Base-by-base conservation (phyloP, 2,888 invertebrate species). In the Ecliptopera silaceata region DNA sequence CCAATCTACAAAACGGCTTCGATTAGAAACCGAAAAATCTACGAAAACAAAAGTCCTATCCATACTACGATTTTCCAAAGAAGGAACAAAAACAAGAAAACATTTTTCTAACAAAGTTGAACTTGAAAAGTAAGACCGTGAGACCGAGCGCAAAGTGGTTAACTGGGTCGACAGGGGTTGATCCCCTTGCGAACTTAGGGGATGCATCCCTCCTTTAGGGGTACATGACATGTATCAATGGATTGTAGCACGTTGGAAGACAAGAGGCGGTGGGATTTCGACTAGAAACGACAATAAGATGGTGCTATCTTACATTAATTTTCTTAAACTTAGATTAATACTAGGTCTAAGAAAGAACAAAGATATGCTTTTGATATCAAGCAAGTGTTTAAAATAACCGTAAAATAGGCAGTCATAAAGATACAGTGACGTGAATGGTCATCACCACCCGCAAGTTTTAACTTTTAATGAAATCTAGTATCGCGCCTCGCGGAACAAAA, bases 401-500 rank as follows among this genome's bases (percentile, higher is more conserved):
- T 26, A 17, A 39, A 39, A 44, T n/a, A n/a, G 1, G 12, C n/a
- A 5, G 2, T 52, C 52, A 41, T 45, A 53, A 45, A 53, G 44
- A 41, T 49, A 49, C 41, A 41, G 45, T 41, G 54, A 38, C 15
- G 41, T n/a, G 50, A 29, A 26, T 44, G 48, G 36, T 57, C 47
- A 54, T 38, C 38, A 54, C 53, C 34, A 48, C 46, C 52, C 29
- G 31, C 56, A 22, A 59, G 59, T 53, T 72, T 74, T 75, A 79
- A 77, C 74, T 77, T 79, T 79, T 76, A 79, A 78, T 79, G 74
- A 73, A 79, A 79, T 77, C 76, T 77, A 57, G 56, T 73, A 72
- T 72, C 74, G 69, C 69, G 61, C 58, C 56, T 60, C 64, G 57
- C 51, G 65, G 64, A 59, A 65, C 70, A 77, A 77, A 77, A 77